Evolutionary conservation across 2,113 vertebrate species (phyloP), one percentile per base, ranked within the genome.

Genomic region (Coturnix japonica): DNA sequence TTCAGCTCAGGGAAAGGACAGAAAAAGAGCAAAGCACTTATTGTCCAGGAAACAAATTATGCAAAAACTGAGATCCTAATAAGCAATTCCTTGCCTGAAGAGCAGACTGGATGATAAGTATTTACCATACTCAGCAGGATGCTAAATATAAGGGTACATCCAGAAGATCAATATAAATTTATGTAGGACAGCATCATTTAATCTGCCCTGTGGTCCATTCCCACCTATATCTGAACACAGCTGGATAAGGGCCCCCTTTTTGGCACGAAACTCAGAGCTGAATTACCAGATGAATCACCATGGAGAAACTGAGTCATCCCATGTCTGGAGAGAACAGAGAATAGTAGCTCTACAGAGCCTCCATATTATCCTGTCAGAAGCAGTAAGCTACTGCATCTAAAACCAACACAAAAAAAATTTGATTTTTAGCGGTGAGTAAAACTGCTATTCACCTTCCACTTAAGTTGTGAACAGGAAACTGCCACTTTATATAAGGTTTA

Each of bases 231-330:
- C 37, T 82, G 37, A 87, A 69, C 61, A n/a, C 28, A 35, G 7
- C 46, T 93, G 37, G 17, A 7, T 60, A 44, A 72, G 26, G 80
- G n/a, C 17, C 71, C 47, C 46, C 46, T 81, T 87, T 60, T 77
- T 39, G 41, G 79, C 33, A 49, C 87, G 31, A 57, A 66, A 14
- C 7, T 22, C 33, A 18, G 9, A 78, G 37, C 0, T 90, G 35
- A 81, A 75, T 83, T 88, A 80, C 12, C 41, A 51, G 53, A 87
- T 93, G 82, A 96, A 79, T 95, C 85, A 89, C 56, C 13, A 4
- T 69, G 69, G 63, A 90, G 83, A 85, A 91, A 87, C 74, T 85
- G 92, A 95, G 25, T 95, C 88, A 91, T 91, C 37, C 39, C 37
- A 18, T 81, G 73, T 54, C 77, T 73, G 57, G 33, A 84, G 73